phyloP scores from a whole-genome alignment of 2,888 invertebrate genomes.

The Sarcophaga carnaria region DNA sequence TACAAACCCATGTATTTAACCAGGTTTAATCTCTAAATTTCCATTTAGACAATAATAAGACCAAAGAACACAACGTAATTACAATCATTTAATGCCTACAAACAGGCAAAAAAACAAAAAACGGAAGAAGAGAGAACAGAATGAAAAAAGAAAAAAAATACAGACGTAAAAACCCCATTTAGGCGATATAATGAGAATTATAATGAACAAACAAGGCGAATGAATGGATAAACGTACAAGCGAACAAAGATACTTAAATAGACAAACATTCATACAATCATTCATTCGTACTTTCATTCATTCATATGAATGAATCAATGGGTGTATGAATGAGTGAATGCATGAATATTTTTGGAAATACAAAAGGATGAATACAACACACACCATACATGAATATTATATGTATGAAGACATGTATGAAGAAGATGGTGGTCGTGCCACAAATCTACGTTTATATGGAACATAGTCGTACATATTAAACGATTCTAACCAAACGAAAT shows the following conservation, averaged over 20 bases:
- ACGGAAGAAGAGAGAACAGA: background rate
- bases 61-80: slow-evolving; percentile 54
- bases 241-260: background rate
- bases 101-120: slow-evolving; percentile 41
- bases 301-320: slow-evolving; percentile 32
- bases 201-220: slow-evolving; percentile 54
- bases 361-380: slow-evolving; percentile 37
- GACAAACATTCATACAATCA: background rate
- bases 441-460: slow-evolving; percentile 20
- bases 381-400: slow-evolving; percentile 2
- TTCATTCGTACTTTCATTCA: background rate
- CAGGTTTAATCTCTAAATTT: slow-evolving; percentile 63
- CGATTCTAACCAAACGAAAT: slow-evolving; percentile 3
- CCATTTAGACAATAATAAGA: slow-evolving; percentile 43
- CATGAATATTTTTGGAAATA: background rate
- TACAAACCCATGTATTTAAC: slow-evolving; percentile 29
- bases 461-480: slow-evolving; percentile 53
- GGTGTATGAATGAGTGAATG: slow-evolving; percentile 4
- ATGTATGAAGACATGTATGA: background rate
- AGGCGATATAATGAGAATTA: slow-evolving; percentile 59
- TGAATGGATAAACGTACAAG: background rate
- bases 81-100: slow-evolving; percentile 63
- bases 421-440: background rate
- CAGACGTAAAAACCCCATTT: slow-evolving; percentile 58
- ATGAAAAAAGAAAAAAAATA: background rate